Evolutionary conservation across 2,113 vertebrate genomes (phyloP).

Genomic region (Nibea coibor): DNA sequence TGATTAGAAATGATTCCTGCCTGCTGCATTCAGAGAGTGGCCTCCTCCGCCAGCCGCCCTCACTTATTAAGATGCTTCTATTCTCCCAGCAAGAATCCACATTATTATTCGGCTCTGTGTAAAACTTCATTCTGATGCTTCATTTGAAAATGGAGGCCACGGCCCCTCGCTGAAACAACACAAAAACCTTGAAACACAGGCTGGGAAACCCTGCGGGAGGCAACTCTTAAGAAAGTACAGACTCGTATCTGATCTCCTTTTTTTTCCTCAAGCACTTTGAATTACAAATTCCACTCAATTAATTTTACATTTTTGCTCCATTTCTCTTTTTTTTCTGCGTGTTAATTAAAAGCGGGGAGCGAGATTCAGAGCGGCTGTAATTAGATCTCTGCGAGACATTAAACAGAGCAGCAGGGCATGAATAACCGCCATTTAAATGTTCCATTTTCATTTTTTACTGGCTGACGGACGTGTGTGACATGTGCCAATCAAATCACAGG

Average conservation of each 20-base stretch:
- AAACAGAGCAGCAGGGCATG: constrained; percentile 41
- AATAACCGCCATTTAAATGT: neutral
- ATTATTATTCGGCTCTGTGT: constrained; percentile 39
- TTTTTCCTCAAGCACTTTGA: constrained; percentile 33
- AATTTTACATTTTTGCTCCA: constrained; percentile 48
- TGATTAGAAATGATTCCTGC: constrained; percentile 45
- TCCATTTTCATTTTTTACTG: neutral
- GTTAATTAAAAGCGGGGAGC: constrained; percentile 55
- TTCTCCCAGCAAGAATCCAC: constrained; percentile 23
- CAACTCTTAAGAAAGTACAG: constrained; percentile 25
- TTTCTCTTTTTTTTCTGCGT: constrained; percentile 31
- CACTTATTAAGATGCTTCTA: constrained; percentile 31
- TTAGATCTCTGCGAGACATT: constrained; percentile 52
- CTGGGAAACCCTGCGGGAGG: constrained; percentile 32
- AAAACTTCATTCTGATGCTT: constrained; percentile 21
- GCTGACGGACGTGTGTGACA: constrained; percentile 9
- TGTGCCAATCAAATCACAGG: constrained; percentile 35
- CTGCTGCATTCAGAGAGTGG: constrained; percentile 32
- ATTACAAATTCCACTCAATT: constrained; percentile 62
- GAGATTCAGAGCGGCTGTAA: constrained; percentile 42
- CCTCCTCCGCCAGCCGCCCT: constrained; percentile 11
- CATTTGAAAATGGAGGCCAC: constrained; percentile 24
- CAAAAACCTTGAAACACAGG: constrained; percentile 31
- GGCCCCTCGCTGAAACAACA: constrained; percentile 14
- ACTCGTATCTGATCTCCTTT: constrained; percentile 43